A percentile compares a stretch with the other conserved stretches of the same genome.
Conservation (phyloP, 2,888 invertebrate genomes). For the Chydorus sphaericus region DNA sequence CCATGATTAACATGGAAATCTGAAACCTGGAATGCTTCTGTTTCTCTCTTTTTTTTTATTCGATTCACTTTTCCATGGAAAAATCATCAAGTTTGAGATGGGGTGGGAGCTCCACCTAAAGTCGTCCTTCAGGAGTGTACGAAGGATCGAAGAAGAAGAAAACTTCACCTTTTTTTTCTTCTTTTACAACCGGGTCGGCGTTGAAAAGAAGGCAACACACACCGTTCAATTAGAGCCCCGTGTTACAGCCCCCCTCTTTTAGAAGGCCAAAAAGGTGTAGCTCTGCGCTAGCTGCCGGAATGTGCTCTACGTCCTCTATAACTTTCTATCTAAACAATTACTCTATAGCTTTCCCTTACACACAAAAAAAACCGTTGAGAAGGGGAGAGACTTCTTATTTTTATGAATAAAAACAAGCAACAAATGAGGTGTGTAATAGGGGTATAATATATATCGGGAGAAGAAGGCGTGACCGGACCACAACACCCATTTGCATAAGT, state of each 20-base stretch:
- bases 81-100: too few species aligned
- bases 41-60: too few species aligned
- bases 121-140: too few species aligned
- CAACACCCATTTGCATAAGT: slow-evolving; percentile 8
- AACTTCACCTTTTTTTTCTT: too few species aligned
- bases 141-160: too few species aligned
- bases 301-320: not conserved
- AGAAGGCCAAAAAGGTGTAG: not conserved
- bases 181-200: too few species aligned
- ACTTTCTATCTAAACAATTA: not conserved
- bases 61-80: too few species aligned
- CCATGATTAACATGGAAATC: too few species aligned
- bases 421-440: slow-evolving; percentile 5
- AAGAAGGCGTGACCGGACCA: not conserved
- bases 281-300: not conserved
- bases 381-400: not conserved
- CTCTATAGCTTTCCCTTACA: too few species aligned
- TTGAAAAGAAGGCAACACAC: too few species aligned
- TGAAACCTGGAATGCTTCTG: too few species aligned
- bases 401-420: not conserved
- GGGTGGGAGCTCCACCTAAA: not conserved
- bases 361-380: too few species aligned
- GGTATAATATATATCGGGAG: not conserved
- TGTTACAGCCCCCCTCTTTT: not conserved
- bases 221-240: slow-evolving; percentile 8